Conservation (phyloP, 2,888 invertebrate genomes). For the Brachyopa scutellaris region DNA sequence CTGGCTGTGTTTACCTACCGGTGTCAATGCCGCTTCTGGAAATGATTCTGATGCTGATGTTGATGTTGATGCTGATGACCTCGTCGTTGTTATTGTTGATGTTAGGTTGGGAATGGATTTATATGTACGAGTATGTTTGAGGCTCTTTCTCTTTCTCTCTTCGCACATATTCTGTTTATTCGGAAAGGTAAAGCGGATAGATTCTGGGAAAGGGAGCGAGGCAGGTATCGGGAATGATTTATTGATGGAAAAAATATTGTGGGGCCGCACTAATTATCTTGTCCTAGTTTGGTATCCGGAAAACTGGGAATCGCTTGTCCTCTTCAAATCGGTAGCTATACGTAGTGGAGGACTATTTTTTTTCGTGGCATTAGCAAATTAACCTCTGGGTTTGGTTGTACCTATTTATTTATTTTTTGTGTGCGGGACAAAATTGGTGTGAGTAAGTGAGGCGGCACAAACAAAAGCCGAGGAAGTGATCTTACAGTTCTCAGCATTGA, state of each 20-base stretch:
- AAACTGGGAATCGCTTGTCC: too few species aligned
- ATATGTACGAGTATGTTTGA: conserved; percentile 13
- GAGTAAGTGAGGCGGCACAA: conserved; percentile 27
- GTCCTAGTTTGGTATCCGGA: conserved; percentile 60
- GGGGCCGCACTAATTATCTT: conserved; percentile 66
- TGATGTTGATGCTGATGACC: conserved; percentile 56
- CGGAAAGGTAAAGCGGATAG: conserved; percentile 32
- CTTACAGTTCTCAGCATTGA: conserved; percentile 25
- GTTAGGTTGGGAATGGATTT: conserved; percentile 47
- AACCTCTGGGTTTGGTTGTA: conserved; percentile 19
- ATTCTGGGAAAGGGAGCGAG: conserved; percentile 36
- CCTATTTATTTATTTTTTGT: background rate
- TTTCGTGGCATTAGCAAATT: too few species aligned
- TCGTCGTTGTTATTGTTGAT: conserved; percentile 37
- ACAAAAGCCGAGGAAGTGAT: conserved; percentile 63
- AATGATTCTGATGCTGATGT: conserved; percentile 35
- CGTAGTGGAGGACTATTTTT: too few species aligned
- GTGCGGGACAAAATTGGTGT: conserved; percentile 3
- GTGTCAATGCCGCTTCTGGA: conserved; percentile 59
- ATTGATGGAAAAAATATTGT: conserved; percentile 61
- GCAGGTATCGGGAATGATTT: conserved; percentile 59
- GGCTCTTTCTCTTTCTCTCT: background rate
- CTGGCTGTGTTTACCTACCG: conserved; percentile 62
- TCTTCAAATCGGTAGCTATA: background rate
- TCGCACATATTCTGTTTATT: too few species aligned